A percentile compares a stretch with the other conserved stretches of the same genome.
phyloP scores from a whole-genome alignment of 2,888 invertebrate genomes.

The Galeruca laticollis region DNA sequence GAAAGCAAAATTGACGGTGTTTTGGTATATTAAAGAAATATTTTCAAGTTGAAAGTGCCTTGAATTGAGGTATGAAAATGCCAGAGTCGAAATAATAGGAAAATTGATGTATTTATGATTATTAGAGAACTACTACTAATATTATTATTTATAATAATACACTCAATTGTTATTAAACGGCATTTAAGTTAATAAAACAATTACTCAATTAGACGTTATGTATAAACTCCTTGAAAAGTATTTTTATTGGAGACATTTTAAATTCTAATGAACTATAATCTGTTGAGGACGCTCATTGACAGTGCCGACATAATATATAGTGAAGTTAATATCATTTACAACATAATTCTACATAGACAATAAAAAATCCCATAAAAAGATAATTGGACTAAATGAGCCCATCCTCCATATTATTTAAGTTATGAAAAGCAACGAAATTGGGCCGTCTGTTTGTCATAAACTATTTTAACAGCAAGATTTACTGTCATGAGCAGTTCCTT shows the following conservation, averaged over 20 bases:
- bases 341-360: neutral
- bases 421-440: neutral
- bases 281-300: neutral
- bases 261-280: neutral
- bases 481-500: neutral
- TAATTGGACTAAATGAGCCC: slow-evolving; percentile 1
- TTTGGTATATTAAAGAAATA: too few relatives aligned
- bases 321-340: neutral
- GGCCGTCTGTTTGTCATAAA: neutral
- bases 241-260: neutral
- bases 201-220: neutral
- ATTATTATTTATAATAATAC: too few relatives aligned
- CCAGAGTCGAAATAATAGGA: too few relatives aligned
- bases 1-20: too few relatives aligned
- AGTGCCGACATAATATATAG: slow-evolving; percentile 1
- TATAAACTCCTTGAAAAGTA: slow-evolving; percentile 1
- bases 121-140: too few relatives aligned
- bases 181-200: neutral
- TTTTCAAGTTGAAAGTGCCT: too few relatives aligned
- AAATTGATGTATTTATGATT: too few relatives aligned
- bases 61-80: too few relatives aligned
- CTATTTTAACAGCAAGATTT: neutral
- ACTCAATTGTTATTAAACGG: too few relatives aligned
- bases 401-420: neutral
- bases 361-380: neutral